These are phyloP conservation scores for Apis florea DNA, from an alignment of 1,140 invertebrate genomes.

Conservation along the genomic window DNA sequence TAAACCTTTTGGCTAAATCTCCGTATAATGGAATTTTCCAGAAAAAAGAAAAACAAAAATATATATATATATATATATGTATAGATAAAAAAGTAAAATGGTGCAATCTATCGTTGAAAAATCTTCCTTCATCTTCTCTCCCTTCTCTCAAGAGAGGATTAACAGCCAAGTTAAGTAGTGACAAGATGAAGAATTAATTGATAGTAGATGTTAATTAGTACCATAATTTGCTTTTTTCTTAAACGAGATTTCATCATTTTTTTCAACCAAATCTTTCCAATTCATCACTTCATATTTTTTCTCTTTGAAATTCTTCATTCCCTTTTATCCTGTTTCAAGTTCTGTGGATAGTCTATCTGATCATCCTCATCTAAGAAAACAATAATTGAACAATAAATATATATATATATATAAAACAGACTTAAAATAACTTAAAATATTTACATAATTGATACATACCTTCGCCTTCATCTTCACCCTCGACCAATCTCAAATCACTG, in stretches of 20 bases:
- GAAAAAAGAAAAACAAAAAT: neutral
- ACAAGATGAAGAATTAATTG: neutral
- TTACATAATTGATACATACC: slow-evolving; percentile 55
- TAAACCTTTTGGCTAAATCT: slow-evolving; percentile 42
- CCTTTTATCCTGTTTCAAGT: slow-evolving; percentile 70
- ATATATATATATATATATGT: neutral
- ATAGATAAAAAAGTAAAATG: neutral
- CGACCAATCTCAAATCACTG: slow-evolving; percentile 70
- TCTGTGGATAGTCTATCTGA: slow-evolving; percentile 71
- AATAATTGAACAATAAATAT: neutral
- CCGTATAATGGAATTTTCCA: slow-evolving; percentile 13
- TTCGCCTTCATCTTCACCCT: slow-evolving; percentile 77
- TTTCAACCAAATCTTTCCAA: neutral
- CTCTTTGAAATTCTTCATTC: slow-evolving; percentile 53
- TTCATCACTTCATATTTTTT: neutral
- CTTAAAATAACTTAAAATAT: neutral
- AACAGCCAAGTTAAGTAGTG: slow-evolving; percentile 20
- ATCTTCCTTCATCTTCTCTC: neutral
- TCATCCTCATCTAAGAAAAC: slow-evolving; percentile 73
- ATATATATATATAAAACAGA: no score
- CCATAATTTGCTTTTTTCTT: neutral
- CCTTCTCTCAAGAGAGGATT: neutral
- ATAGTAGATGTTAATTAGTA: neutral
- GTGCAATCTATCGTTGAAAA: neutral
- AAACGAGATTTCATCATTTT: neutral